Evolutionary conservation across 1,140 invertebrate genomes (phyloP).

Genomic region (Musca domestica): DNA sequence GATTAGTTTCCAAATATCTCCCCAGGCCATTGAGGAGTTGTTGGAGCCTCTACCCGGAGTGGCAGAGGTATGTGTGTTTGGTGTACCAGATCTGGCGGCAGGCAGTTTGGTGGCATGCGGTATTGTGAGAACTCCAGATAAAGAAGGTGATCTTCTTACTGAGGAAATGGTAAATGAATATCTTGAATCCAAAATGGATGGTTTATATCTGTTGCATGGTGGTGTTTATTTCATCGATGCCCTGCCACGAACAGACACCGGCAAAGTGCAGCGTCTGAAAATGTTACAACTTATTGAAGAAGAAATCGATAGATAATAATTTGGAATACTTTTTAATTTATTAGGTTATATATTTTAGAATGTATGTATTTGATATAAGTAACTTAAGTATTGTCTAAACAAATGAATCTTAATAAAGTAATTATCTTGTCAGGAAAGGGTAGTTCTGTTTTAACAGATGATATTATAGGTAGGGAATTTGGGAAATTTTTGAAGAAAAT

Average conservation of each 20-base stretch:
- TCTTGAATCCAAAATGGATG: conserved; percentile 64
- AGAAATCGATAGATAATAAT: no score
- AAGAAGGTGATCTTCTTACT: conserved; percentile 53
- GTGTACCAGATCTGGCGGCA: conserved; percentile 64
- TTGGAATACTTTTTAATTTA: no score
- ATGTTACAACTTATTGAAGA: no score
- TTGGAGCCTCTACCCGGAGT: conserved; percentile 71
- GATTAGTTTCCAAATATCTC: conserved; percentile 69
- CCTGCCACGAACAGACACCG: conserved; percentile 68
- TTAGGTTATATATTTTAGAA: no score
- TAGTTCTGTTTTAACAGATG: no score
- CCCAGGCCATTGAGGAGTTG: conserved; percentile 81
- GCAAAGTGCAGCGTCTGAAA: conserved; percentile 62
- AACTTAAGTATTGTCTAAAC: no score
- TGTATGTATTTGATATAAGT: no score
- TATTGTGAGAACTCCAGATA: conserved; percentile 47
- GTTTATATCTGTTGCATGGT: conserved; percentile 68
- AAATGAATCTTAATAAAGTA: no score
- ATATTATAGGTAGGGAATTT: no score
- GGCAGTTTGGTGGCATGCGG: conserved; percentile 43
- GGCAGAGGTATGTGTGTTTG: conserved; percentile 78
- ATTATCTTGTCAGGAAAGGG: no score
- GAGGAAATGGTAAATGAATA: conserved; percentile 62
- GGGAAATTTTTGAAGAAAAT: no score
- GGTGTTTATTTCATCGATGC: conserved; percentile 60